Base-by-base conservation (phyloP, 2,113 vertebrate species). In the Salvator merianae region DNA sequence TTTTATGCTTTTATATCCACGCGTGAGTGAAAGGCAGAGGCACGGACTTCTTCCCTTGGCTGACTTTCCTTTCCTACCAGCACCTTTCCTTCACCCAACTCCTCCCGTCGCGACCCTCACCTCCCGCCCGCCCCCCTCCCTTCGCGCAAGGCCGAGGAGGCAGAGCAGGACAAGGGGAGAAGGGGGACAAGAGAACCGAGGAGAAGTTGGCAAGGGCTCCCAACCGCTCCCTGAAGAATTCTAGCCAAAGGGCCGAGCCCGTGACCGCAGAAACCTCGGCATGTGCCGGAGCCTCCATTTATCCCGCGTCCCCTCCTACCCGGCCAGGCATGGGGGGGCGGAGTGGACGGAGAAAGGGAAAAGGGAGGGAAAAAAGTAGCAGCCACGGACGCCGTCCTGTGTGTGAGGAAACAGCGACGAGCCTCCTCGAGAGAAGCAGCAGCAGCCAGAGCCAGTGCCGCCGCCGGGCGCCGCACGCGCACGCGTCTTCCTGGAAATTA, bases 401-500 rank as follows among this genome's bases (percentile, higher is more conserved):
- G 55, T 59, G 55, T 59, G 16, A 20, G 77, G 78, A 79, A 77
- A 62, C 83, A 63, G 55, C 85, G 68, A 77, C 85, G 68, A 77
- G 85, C 78, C 79, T 71, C 89, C 34, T 69, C 88, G 85, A 24
- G 30, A 26, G 26, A 47, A 30, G 18, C 32, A n/a, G 50, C 5
- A 14, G 53, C 50, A 8, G 26, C 5, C 30, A 2, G 24, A 22
- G 14, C 76, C 50, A 4, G 76, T 59, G 82, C 36, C 7, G 72
- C 78, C 32, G 55, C 62, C 73, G 43, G 43, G 43, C 43, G 43
- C 43, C 43, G 6, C 43, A 47, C n/a, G 50, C 50, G 26, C 84
- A 86, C 89, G 88, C 80, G 79, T 85, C 84, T 93, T 92, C 92
- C 88, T 87, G 91, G 93, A 93, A 93, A n/a, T n/a, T n/a, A 40